Evolutionary conservation across 2,113 vertebrate species (phyloP), one percentile per base, ranked within the genome.

Genomic region (Mormyrus iriodes): DNA sequence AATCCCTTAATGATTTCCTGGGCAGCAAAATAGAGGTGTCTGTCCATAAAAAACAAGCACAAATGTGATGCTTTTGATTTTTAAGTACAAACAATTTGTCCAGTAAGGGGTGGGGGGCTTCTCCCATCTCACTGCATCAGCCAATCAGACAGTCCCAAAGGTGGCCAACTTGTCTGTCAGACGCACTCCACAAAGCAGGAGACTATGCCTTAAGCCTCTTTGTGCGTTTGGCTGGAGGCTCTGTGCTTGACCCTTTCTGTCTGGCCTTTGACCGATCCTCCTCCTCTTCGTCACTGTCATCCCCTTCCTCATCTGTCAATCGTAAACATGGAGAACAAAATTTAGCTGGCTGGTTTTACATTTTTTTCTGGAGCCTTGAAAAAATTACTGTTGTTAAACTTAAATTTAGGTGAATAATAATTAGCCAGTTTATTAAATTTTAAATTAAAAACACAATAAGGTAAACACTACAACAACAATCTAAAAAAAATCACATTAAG

Each of bases 211-310:
- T 79, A 15, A 91, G 42, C 8, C 52, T 91, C 90, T 92, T 95
- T 52, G 90, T 86, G 86, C 90, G 93, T 89, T 96, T 96, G 2
- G 91, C 84, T 79, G 94, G 94, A 87, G 94, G 93, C 13, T 91
- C 93, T 24, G 17, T 17, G 19, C 91, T 91, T 65, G 86, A 58
- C 21, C 87, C 90, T 9, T 86, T 88, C 15, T 5, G 42, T 2
- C 48, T 1, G 6, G n/a, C 55, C 88, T 91, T 49, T 17, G 8
- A 35, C 9, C 58, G 55, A 4, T 90, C 83, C 8, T 90, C 92
- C 0, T 88, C 84, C 0, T 93, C 92, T 0, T 91, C 92, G 0
- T 95, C 93, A 5, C 91, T 91, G 19, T 93, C 94, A 2, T 91
- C 92, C 1, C 92, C 93, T 3, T 93, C 94, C 13, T 92, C 94